Evolutionary conservation across 2,888 invertebrate species (phyloP), one percentile per base, ranked within the genome.

Genomic region (Alcis repandata): DNA sequence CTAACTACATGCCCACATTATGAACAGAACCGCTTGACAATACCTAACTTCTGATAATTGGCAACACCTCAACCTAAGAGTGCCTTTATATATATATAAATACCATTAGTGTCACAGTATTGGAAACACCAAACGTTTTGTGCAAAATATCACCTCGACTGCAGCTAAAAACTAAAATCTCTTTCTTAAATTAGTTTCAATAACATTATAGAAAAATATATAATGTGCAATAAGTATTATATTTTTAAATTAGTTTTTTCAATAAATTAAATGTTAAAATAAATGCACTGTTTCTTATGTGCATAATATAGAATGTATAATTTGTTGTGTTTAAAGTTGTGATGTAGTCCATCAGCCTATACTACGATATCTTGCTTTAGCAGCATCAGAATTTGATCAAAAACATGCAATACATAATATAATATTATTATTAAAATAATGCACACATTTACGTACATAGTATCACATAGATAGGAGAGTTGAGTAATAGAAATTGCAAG

Each of bases 131-230:
- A 20, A 43, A 43, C 19, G 20, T 22, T n/a, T 51, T 40, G 22
- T 3, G 20, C 54, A 32, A 38, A 63, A 32, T 45, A 58, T 40
- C 40, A 59, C 48, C 36, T 41, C 49, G 15, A 48, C 8, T 51
- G 15, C 38, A 65, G 46, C 57, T 58, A 61, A 58, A 36, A 43
- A 33, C 33, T 65, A 53, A 68, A 45, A 66, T 65, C 46, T 62
- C 22, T 67, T 67, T 61, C 68, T 57, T 71, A 66, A 67, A 68
- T 67, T 61, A 65, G 63, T 69, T 56, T 58, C 36, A 62, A 70
- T 60, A 70, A 68, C 68, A 70, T 68, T 57, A 67, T 69, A 72
- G 65, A 70, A 70, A 72, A 71, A 72, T 70, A 70, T 66, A 71
- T 54, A 43, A 43, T 69, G 67, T 70, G 67, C 64, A 69, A 59